Percentiles rank a stretch among this genome's conserved stretches.
phyloP scores from a whole-genome alignment of 2,888 invertebrate species.

The Erebia epiphron region DNA sequence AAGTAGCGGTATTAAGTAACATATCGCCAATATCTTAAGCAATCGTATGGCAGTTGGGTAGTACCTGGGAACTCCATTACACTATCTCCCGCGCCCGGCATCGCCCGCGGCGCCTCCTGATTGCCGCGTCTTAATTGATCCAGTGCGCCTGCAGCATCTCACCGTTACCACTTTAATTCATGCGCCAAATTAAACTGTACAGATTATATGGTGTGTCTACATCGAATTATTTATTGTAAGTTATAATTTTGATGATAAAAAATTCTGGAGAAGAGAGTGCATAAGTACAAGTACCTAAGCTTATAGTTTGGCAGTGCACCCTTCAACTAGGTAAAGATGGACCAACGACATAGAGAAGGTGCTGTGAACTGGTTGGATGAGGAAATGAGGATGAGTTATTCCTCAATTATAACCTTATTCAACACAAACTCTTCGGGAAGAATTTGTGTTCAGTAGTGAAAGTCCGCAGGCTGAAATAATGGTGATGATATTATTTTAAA shows the following conservation, averaged over 20 bases:
- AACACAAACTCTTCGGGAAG: too few relatives aligned
- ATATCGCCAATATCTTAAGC: conserved; percentile 10
- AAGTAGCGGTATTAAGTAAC: neutral
- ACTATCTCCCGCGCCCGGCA: conserved; percentile 27
- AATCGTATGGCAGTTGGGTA: neutral
- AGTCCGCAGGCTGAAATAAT: too few relatives aligned
- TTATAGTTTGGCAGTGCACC: too few relatives aligned
- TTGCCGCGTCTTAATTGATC: conserved; percentile 38
- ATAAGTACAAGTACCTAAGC: neutral
- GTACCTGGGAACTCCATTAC: conserved; percentile 32
- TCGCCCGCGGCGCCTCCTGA: conserved; percentile 31
- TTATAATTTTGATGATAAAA: too few relatives aligned
- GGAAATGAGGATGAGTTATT: too few relatives aligned
- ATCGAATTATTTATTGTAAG: neutral
- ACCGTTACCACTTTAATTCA: conserved; percentile 3
- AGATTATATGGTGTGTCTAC: neutral
- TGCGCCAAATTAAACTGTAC: neutral
- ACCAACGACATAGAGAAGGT: too few relatives aligned
- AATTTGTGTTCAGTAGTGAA: too few relatives aligned
- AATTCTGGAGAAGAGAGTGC: neutral
- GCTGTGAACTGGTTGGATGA: too few relatives aligned
- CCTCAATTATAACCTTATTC: too few relatives aligned
- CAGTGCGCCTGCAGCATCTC: conserved; percentile 10
- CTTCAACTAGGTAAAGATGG: too few relatives aligned
- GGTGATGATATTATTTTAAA: too few relatives aligned